Base-by-base conservation (phyloP, 92 coral and sea anemone species). In the Epizoanthus scotinus region DNA sequence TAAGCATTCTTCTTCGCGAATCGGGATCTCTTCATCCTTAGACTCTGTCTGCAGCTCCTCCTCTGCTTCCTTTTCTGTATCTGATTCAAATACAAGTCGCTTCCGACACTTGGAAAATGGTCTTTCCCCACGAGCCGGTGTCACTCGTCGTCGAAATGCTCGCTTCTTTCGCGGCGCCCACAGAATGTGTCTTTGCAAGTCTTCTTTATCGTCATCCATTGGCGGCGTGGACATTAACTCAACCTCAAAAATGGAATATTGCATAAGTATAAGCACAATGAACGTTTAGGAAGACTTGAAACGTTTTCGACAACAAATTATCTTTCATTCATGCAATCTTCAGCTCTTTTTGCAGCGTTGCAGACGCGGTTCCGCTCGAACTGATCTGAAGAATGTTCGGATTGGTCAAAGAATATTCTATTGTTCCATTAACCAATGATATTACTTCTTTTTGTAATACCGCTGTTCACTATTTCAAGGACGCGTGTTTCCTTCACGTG, bases 121-220 rank as follows among this genome's bases (percentile, higher is more conserved):
- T 67, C 36, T 38, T 38, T 75, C 67, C 36, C 68, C 68, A 25
- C 67, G 80, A 74, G 68, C 19, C 44, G 66, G 62, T 25, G 36
- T 71, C 42, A 28, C 64, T 59, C 81, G 81, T 75, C 81, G 81
- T 75, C 81, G 81, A 75, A 40, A 73, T 49, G 61, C 67, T 75
- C 81, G 55, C 69, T 59, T 75, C 68, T 75, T 75, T 40, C 81
- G 81, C 44, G 81, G 81, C 22, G 81, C 81, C 81, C 81, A 75
- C 68, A 75, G 31, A 75, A 75, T 75, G 55, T 75, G 54, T 21
- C 49, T 75, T 58, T 34, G 67, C 6, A 75, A 40, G 38, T 75
- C 81, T 60, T 75, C 81, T 75, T 75, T 75, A 57, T 24, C 81
- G 26, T 75, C 81, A 21, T 21, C 38, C 25, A 36, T 34, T 36